phyloP scores from a whole-genome alignment of 2,113 vertebrate genomes.

The Larimichthys polyactis region DNA sequence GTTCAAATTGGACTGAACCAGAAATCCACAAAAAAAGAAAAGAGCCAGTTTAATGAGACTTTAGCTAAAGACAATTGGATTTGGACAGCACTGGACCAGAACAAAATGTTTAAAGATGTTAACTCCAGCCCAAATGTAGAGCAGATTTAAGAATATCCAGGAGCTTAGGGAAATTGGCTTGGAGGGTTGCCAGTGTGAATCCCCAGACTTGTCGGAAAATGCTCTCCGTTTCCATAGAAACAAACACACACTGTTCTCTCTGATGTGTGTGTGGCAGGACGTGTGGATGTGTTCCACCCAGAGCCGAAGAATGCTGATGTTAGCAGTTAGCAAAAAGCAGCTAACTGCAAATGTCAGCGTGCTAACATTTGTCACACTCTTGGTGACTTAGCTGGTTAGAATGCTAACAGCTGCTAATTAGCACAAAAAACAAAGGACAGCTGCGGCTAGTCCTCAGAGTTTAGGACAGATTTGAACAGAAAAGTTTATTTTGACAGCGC shows the following conservation, averaged over 20 bases:
- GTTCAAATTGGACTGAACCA: neutral
- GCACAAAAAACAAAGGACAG: too few species aligned
- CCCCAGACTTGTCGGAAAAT: neutral
- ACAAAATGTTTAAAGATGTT: neutral
- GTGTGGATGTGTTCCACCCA: neutral
- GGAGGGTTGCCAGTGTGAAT: slow-evolving; percentile 1
- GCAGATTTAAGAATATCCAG: neutral
- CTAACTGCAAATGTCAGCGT: neutral
- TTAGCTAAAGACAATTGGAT: neutral
- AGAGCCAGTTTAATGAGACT: neutral
- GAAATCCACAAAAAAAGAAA: neutral
- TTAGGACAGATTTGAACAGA: too few species aligned
- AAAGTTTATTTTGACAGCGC: too few species aligned
- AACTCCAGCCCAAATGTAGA: neutral
- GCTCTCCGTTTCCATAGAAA: neutral
- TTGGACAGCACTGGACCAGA: neutral
- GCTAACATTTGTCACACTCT: neutral
- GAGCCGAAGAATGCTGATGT: too few species aligned
- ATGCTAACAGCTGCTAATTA: neutral
- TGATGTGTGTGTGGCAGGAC: neutral
- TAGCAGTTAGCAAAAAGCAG: too few species aligned
- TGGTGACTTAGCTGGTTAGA: neutral
- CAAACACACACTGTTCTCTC: neutral
- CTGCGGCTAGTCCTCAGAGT: too few species aligned
- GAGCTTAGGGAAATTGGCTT: neutral